Percentiles rank a stretch among this genome's conserved stretches.
Evolutionary conservation across 2,113 vertebrate species (phyloP).

Genomic region (Oxygymnocypris stewartii): DNA sequence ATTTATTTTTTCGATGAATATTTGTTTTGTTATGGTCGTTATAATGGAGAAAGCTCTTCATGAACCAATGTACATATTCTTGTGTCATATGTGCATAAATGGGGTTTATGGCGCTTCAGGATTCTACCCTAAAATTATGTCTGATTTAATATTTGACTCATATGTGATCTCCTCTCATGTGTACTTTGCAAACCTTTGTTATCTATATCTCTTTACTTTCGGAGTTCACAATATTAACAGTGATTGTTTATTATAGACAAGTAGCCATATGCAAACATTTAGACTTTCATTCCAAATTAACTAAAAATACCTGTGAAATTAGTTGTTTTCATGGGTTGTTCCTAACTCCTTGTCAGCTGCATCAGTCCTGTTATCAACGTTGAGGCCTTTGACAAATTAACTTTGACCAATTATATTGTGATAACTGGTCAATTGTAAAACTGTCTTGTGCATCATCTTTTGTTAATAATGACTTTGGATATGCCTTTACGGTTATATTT

Average conservation of each 20-base stretch:
- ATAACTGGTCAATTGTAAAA: slow-evolving; percentile 49
- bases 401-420: too few relatives aligned
- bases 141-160: slow-evolving; percentile 31
- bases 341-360: neutral
- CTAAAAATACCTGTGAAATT: too few relatives aligned
- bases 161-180: slow-evolving; percentile 34
- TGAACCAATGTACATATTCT: too few relatives aligned
- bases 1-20: too few relatives aligned
- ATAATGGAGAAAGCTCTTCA: too few relatives aligned
- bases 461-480: slow-evolving; percentile 38
- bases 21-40: too few relatives aligned
- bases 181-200: slow-evolving; percentile 36
- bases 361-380: neutral
- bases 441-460: slow-evolving; percentile 28
- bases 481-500: neutral
- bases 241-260: slow-evolving; percentile 51
- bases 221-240: slow-evolving; percentile 42
- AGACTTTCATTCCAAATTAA: too few relatives aligned
- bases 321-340: slow-evolving; percentile 30
- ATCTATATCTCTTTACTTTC: slow-evolving; percentile 45
- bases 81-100: too few relatives aligned
- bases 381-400: too few relatives aligned
- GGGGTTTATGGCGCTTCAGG: slow-evolving; percentile 40
- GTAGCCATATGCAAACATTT: too few relatives aligned
- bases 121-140: slow-evolving; percentile 44